These are phyloP conservation scores for Microtus oregoni DNA, from an alignment of 2,113 vertebrate genomes.

Conservation along the genomic window DNA sequence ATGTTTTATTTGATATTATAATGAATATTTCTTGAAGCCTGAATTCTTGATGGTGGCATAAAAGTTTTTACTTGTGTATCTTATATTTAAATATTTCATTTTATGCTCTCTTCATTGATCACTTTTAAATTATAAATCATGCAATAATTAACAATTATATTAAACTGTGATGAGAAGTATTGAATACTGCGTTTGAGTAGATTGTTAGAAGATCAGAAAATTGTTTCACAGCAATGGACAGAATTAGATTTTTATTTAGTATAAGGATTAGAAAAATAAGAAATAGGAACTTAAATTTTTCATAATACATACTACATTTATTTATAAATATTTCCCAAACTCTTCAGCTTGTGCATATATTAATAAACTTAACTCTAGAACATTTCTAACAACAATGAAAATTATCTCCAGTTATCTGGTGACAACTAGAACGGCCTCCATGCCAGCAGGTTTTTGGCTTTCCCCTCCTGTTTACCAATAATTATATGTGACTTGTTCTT, in stretches of 20 bases:
- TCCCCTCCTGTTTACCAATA: neutral
- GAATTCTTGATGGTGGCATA: conserved; percentile 18
- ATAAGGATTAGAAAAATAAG: neutral
- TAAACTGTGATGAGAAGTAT: conserved; percentile 24
- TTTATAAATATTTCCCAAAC: neutral
- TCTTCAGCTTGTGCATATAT: neutral
- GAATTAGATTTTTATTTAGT: conserved; percentile 46
- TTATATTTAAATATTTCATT: conserved; percentile 43
- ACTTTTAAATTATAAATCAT: conserved; percentile 25
- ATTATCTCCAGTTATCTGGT: neutral
- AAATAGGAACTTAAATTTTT: conserved; percentile 33
- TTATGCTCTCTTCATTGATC: neutral
- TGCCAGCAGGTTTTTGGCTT: neutral
- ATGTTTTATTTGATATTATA: conserved; percentile 47
- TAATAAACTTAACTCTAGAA: neutral
- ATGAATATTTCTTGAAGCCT: neutral
- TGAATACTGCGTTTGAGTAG: conserved; percentile 19
- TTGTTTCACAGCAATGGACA: neutral
- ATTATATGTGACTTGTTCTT: neutral
- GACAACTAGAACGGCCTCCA: neutral
- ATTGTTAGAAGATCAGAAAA: conserved; percentile 20
- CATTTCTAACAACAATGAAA: neutral
- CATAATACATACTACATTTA: neutral
- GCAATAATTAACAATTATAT: conserved; percentile 16
- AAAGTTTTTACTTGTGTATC: neutral